Evolutionary conservation across 2,797 vertebrate species (phyloP), one percentile per base, ranked within the genome.

Genomic region (Cercopithecus mitis): DNA sequence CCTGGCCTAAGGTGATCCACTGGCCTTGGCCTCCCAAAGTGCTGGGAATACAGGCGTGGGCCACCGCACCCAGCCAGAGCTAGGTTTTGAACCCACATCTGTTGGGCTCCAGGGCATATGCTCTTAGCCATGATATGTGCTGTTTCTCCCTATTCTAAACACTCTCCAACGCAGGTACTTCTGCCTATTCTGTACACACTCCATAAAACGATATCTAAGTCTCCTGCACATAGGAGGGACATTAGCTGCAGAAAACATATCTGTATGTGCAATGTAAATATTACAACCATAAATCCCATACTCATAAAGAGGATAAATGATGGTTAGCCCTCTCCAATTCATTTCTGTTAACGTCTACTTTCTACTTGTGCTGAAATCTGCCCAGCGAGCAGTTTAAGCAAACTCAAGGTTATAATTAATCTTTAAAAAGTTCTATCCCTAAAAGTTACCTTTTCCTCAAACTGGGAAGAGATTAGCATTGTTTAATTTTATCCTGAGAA

Each of bases 401-500:
- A 90, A 94, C 86, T 52, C 12, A 92, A 15, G 25, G 33, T 36
- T 90, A 76, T 14, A 81, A 24, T n/a, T 92, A 55, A 92, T 67
- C 52, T 93, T 93, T 73, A 15, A 87, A 90, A 96, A 64, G 43
- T 27, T 89, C 57, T 83, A 85, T 72, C 24, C 22, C 12, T 95
- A 87, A 94, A 15, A 89, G 25, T 12, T 79, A 90, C n/a, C 30
- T 95, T 94, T 87, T 92, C 76, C 83, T 96, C 86, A 92, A 79
- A 94, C 30, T 90, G n/a, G 55, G 55, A 88, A 95, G 24, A 89
- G 30, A 94, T 5, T 75, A 88, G 12, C n/a, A 80, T 43, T 83
- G 43, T 67, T 94, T 81, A 91, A 87, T 82, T 92, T 97, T 92
- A 92, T 79, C 41, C 91, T 80, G 30, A 57, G 83, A 96, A 94